These are phyloP conservation scores for Falco naumanni DNA, from an alignment of 2,797 vertebrate genomes.

Conservation along the genomic window DNA sequence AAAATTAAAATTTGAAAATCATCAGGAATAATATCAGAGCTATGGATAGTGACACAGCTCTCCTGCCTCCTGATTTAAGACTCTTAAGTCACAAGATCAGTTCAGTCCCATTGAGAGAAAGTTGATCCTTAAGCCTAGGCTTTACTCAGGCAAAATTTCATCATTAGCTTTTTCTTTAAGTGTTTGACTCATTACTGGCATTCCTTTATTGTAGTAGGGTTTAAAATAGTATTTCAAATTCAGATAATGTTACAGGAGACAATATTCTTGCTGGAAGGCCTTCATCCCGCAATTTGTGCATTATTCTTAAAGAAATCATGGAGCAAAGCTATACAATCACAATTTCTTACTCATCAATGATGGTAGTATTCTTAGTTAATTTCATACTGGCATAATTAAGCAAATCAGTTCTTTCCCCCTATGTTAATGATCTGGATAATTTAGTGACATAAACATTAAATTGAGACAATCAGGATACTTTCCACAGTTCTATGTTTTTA, in stretches of 20 bases:
- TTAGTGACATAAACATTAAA: neutral
- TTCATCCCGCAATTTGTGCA: neutral
- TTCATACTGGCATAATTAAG: neutral
- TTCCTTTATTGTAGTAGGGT: neutral
- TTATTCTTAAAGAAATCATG: neutral
- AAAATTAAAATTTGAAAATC: neutral
- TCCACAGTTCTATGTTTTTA: neutral
- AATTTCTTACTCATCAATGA: neutral
- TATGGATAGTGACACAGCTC: neutral
- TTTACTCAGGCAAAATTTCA: neutral
- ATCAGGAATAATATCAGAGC: neutral
- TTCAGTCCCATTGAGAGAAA: neutral
- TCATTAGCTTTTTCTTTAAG: neutral
- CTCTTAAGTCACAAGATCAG: neutral
- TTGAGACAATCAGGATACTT: neutral
- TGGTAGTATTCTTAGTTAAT: neutral
- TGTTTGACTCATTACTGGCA: neutral
- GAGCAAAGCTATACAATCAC: neutral
- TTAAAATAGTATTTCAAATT: neutral
- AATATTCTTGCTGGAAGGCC: neutral
- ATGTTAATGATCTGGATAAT: neutral
- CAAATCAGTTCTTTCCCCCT: neutral
- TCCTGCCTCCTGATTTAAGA: neutral
- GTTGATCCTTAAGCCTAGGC: neutral
- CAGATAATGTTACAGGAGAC: neutral